phyloP scores from a whole-genome alignment of 2,113 vertebrate genomes.

The Oceanodroma tethys region DNA sequence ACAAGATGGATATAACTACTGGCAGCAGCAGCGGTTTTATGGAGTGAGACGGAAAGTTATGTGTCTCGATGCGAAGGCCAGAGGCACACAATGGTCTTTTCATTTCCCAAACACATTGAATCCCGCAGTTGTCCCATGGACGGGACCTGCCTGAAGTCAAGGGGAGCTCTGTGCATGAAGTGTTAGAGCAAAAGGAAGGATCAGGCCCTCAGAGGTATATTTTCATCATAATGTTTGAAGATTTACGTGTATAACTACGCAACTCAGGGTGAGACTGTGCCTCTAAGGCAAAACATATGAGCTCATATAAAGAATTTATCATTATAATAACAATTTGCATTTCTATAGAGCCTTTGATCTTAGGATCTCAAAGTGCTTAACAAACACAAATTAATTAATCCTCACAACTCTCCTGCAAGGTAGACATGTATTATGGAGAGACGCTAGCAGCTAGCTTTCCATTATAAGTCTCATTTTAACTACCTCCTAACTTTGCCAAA shows the following conservation, averaged over 20 bases:
- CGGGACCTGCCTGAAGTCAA: background rate
- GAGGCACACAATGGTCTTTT: background rate
- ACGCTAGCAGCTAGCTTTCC: conserved; percentile 59
- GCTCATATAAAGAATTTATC: conserved; percentile 58
- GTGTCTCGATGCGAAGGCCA: background rate
- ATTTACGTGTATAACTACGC: conserved; percentile 47
- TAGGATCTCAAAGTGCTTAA: conserved; percentile 46
- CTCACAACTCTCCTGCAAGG: conserved; percentile 46
- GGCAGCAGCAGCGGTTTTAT: background rate
- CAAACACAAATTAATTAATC: conserved; percentile 60
- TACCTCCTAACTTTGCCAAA: conserved; percentile 52
- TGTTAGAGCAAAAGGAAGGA: background rate
- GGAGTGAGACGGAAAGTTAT: background rate
- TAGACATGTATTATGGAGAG: conserved; percentile 53
- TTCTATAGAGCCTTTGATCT: conserved; percentile 64
- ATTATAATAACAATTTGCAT: conserved; percentile 65
- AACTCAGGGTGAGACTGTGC: conserved; percentile 46
- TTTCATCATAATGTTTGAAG: conserved; percentile 25
- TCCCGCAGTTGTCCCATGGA: background rate
- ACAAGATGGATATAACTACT: background rate
- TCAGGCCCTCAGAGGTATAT: background rate
- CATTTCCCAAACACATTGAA: background rate
- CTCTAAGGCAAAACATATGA: conserved; percentile 57
- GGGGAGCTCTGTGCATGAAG: background rate
- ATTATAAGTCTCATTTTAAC: conserved; percentile 54